Conservation (phyloP, 2,797 vertebrate genomes). For the Catharus ustulatus region DNA sequence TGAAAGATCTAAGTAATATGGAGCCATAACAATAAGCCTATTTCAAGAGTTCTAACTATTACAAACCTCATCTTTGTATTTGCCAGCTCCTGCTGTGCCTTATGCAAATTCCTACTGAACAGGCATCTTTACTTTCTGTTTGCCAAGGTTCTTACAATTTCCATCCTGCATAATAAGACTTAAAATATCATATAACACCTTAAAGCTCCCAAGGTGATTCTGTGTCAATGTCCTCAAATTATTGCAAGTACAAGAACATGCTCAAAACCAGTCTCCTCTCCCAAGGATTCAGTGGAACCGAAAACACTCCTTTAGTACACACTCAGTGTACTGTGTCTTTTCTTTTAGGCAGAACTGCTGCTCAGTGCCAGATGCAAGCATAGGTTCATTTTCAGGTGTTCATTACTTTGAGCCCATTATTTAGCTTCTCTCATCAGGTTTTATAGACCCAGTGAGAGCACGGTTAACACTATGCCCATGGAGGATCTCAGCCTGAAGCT, state of each 20-base stretch:
- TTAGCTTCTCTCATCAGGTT: not conserved
- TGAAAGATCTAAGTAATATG: not conserved
- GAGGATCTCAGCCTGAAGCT: not conserved
- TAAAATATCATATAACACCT: not conserved
- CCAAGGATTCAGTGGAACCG: not conserved
- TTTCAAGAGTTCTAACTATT: not conserved
- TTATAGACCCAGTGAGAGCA: not conserved
- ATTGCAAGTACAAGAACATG: not conserved
- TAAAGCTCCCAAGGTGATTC: not conserved
- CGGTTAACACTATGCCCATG: fast-evolving
- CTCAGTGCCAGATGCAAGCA: not conserved
- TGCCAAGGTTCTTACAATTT: not conserved
- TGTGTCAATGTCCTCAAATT: not conserved
- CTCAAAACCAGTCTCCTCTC: not conserved
- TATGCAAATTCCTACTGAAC: not conserved
- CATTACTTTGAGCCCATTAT: not conserved
- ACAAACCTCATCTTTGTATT: not conserved
- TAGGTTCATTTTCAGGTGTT: not conserved
- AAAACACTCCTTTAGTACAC: not conserved
- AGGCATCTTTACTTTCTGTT: not conserved
- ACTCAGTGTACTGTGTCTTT: not conserved
- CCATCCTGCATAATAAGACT: not conserved
- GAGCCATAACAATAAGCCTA: not conserved
- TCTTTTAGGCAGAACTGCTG: not conserved
- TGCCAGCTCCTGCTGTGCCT: not conserved